These are phyloP conservation scores for Rhodophaea formosa DNA, from an alignment of 2,888 invertebrate species.

Conservation along the genomic window DNA sequence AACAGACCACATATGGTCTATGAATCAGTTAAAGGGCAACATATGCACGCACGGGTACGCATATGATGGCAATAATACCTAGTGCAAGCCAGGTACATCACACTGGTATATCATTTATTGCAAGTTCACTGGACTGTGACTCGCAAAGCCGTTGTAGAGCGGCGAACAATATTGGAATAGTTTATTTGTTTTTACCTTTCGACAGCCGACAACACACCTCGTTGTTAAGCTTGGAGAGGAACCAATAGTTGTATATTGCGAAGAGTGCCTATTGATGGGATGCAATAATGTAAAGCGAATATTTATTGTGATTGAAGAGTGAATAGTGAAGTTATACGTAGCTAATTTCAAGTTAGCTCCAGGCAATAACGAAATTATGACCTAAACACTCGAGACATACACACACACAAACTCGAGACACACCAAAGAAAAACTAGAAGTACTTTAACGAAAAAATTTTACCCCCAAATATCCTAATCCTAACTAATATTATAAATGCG, in stretches of 20 bases:
- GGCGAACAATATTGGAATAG: slow-evolving; percentile 62
- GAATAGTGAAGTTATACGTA: not conserved
- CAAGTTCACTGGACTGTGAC: slow-evolving; percentile 43
- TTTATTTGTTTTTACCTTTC: slow-evolving; percentile 64
- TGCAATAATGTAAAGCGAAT: not conserved
- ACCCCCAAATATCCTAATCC: too few relatives aligned
- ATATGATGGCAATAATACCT: not conserved
- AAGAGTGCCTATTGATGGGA: not conserved
- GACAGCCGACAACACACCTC: slow-evolving; percentile 39
- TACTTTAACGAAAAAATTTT: too few relatives aligned
- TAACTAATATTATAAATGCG: too few relatives aligned
- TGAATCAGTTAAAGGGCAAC: not conserved
- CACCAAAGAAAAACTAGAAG: too few relatives aligned
- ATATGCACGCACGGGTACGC: not conserved
- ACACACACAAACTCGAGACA: too few relatives aligned
- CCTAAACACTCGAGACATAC: too few relatives aligned
- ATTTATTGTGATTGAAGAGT: not conserved
- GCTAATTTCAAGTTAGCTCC: too few relatives aligned
- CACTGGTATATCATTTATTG: slow-evolving; percentile 50
- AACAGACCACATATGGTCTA: too few relatives aligned
- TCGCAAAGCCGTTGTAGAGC: slow-evolving; percentile 45
- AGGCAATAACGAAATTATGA: too few relatives aligned
- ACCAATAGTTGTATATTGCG: slow-evolving; percentile 8
- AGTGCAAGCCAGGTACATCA: not conserved
- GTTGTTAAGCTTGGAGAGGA: slow-evolving; percentile 42